Evolutionary conservation across 1,140 invertebrate genomes (phyloP).

Genomic region (Papilio aristodemus): DNA sequence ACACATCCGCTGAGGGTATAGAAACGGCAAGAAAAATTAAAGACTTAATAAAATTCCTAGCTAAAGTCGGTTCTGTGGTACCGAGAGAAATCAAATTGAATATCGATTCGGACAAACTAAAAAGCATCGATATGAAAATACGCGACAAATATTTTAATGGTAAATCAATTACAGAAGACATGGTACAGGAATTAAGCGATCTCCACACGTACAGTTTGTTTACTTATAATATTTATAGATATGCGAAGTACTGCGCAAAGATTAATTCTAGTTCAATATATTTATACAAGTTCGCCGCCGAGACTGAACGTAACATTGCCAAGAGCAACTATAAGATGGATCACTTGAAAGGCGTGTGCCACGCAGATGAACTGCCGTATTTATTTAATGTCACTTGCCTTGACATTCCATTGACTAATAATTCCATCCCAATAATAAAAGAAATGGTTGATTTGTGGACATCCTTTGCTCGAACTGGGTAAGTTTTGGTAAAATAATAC

Average conservation of each 20-base stretch:
- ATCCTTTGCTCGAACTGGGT: constrained; percentile 66
- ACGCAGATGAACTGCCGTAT: constrained; percentile 69
- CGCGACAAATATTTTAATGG: constrained; percentile 57
- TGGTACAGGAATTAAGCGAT: constrained; percentile 51
- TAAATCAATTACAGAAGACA: constrained; percentile 47
- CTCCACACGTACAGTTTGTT: constrained; percentile 62
- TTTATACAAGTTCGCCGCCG: constrained; percentile 63
- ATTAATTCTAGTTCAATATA: constrained; percentile 53
- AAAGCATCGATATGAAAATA: constrained; percentile 52
- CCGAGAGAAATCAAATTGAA: constrained; percentile 69
- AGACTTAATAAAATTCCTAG: constrained; percentile 39
- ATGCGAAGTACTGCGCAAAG: constrained; percentile 52
- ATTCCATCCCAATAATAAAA: constrained; percentile 52
- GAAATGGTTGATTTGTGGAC: constrained; percentile 61
- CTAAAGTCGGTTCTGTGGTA: constrained; percentile 47
- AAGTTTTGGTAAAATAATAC: constrained; percentile 35
- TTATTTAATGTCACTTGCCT: constrained; percentile 63
- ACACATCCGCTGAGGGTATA: constrained; percentile 67
- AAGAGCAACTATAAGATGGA: constrained; percentile 68
- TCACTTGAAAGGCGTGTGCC: constrained; percentile 60
- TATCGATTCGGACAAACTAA: constrained; percentile 41
- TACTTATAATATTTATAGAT: constrained; percentile 62
- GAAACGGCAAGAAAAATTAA: constrained; percentile 61
- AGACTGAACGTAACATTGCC: constrained; percentile 66
- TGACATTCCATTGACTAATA: constrained; percentile 57